Evolutionary conservation across 2,888 invertebrate species (phyloP), one percentile per base, ranked within the genome.

Genomic region (Escarpia spicata): DNA sequence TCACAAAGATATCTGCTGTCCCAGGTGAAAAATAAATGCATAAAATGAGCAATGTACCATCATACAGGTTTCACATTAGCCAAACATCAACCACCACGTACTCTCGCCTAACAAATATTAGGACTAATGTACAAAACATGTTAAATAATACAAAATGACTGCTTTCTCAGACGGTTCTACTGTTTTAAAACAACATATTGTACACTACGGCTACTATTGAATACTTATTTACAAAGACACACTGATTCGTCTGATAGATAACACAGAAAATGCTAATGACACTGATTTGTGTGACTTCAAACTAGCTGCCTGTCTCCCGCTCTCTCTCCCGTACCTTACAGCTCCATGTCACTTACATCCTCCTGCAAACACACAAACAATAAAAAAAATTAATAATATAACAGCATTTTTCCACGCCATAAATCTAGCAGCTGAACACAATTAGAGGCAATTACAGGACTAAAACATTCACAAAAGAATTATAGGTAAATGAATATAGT

Each of bases 161-260:
- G n/a, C 26, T n/a, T 26, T n/a, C n/a, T 26, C 2, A 75, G 19
- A 75, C 19, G n/a, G 75, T 75, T 75, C 75, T 75, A 52, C 52
- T 52, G 52, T 52, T 52, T 12, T 52, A 75, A 26, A n/a, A 75
- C 75, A 75, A 75, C 75, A 26, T 75, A 75, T 75, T 75, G 75
- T 75, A 75, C 26, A 75, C 52, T 52, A 52, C 9, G 52, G 75
- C 19, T 75, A 75, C 3, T 75, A 75, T 26, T 75, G 75, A 75
- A 75, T n/a, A 75, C 75, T 75, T 75, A 75, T 75, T 75, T 75
- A 75, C 75, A 75, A 75, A 75, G 75, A 75, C 75, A 19, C 75
- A 75, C 19, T 75, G 75, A 75, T 75, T 75, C 19, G 26, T 75
- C 26, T 75, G 60, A 52, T 26, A 60, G 26, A 75, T 75, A 6